Percentiles rank a stretch among this genome's conserved stretches.
Conservation (phyloP, 1,140 invertebrate genomes). For the Proctacanthus coquilletti region DNA sequence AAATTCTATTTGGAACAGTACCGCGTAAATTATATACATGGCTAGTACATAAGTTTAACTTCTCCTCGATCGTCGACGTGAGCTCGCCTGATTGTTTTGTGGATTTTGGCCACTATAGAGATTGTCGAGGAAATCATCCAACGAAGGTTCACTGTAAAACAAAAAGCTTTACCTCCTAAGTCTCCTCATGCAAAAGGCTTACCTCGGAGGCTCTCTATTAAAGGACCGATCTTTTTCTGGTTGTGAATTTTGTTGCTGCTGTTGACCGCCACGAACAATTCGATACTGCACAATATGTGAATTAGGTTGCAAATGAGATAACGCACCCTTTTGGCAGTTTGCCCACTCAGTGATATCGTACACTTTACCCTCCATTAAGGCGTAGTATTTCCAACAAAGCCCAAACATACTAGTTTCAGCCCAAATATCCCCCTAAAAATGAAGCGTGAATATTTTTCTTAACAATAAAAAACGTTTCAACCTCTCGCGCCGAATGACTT, state of each 20-base stretch:
- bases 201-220: slow-evolving; percentile 8
- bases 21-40: too few relatives aligned
- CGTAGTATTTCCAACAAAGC: slow-evolving; percentile 83
- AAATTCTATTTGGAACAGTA: too few relatives aligned
- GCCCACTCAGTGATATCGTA: slow-evolving; percentile 95
- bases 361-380: slow-evolving; percentile 88
- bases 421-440: slow-evolving; percentile 79
- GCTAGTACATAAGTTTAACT: too few relatives aligned
- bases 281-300: slow-evolving; percentile 84
- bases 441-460: background rate
- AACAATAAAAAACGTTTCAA: slow-evolving; percentile 21
- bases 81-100: slow-evolving; percentile 13
- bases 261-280: slow-evolving; percentile 61
- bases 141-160: slow-evolving; percentile 19
- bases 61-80: slow-evolving; percentile 21
- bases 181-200: background rate
- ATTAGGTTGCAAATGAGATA: slow-evolving; percentile 67
- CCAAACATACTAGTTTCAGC: slow-evolving; percentile 79
- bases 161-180: too few relatives aligned
- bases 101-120: slow-evolving; percentile 29
- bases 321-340: slow-evolving; percentile 71
- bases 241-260: slow-evolving; percentile 32
- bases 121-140: slow-evolving; percentile 28
- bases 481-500: slow-evolving; percentile 80
- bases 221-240: slow-evolving; percentile 15